These are phyloP conservation scores for Rhorus exstirpatorius DNA, from an alignment of 2,888 invertebrate genomes.

Conservation along the genomic window DNA sequence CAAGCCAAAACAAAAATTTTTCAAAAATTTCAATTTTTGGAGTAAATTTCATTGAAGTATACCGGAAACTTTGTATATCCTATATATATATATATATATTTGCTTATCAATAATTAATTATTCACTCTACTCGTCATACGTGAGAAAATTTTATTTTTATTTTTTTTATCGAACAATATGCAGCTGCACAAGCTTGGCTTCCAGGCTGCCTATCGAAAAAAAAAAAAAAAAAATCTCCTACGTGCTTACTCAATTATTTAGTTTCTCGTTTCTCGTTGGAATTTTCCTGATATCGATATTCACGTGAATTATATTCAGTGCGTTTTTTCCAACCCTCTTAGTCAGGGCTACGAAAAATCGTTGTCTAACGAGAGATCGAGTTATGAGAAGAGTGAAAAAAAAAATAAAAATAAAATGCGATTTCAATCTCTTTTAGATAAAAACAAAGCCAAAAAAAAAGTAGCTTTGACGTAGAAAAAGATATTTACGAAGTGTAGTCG, in stretches of 20 bases:
- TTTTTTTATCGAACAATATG: constrained; percentile 8
- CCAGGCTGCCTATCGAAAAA: constrained; percentile 26
- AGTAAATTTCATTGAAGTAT: constrained; percentile 28
- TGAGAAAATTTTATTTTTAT: constrained; percentile 28
- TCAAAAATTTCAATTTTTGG: too few relatives aligned
- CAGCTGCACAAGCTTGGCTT: constrained; percentile 54
- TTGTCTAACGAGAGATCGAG: constrained; percentile 43
- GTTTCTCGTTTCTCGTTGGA: background rate
- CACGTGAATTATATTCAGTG: background rate
- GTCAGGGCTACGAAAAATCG: constrained; percentile 62
- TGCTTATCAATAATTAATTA: constrained; percentile 46
- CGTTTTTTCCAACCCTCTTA: background rate
- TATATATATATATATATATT: constrained; percentile 53
- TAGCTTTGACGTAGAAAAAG: background rate
- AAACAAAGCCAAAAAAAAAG: constrained; percentile 3
- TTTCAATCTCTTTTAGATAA: constrained; percentile 12
- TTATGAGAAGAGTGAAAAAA: constrained; percentile 12
- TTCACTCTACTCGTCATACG: constrained; percentile 1
- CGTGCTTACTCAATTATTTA: constrained; percentile 11
- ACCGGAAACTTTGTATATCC: too few relatives aligned
- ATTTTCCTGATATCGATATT: background rate
- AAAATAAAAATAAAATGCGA: constrained; percentile 15
- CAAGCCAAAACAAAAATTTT: too few relatives aligned
- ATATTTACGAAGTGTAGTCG: background rate
- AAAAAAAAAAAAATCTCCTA: constrained; percentile 15